Evolutionary conservation across 2,113 vertebrate species (phyloP), one percentile per base, ranked within the genome.

Genomic region (Lucifuga dentata): DNA sequence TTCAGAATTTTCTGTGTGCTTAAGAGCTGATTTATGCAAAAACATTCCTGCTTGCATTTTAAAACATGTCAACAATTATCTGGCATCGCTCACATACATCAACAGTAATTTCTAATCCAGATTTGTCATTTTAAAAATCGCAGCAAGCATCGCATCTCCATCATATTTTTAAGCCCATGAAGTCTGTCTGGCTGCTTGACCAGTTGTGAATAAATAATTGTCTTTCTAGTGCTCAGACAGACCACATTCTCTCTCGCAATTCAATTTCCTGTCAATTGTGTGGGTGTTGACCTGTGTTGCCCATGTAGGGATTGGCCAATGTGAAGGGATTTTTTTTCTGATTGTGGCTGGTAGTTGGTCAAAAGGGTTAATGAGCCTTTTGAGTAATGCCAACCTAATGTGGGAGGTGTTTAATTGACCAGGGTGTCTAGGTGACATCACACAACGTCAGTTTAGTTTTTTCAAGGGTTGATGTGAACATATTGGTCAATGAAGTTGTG

Each of bases 391-490:
- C 81, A 86, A 84, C 78, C 77, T 72, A 20, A 85, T 56, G 93
- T 93, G 91, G 93, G 93, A 93, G 92, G 92, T 93, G 92, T 93
- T 92, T 93, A 93, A 94, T 94, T 93, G 92, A 92, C 87, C 86
- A 63, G 80, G 74, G 84, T 87, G 81, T 79, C 58, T 19, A 63
- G 82, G 86, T 92, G 90, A 89, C 91, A 91, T 89, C 84, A 84
- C 80, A 84, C 81, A 86, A 90, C 88, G 89, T 87, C 67, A 41
- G 62, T 83, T 88, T 88, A 83, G 71, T 84, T 89, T 84, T 90
- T 83, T 86, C 59, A 86, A 70, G 76, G 80, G 88, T 79, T 33
- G 3, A 76, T 87, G 79, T 84, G 80, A 88, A 88, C 76, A 73
- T 79, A 73, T 76, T 73, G 70, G 85, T 75, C 76, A 72, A 64